A percentile compares a stretch with the other conserved stretches of the same genome.
Evolutionary conservation across 2,888 invertebrate species (phyloP).

Genomic region (Tipula vernalis): DNA sequence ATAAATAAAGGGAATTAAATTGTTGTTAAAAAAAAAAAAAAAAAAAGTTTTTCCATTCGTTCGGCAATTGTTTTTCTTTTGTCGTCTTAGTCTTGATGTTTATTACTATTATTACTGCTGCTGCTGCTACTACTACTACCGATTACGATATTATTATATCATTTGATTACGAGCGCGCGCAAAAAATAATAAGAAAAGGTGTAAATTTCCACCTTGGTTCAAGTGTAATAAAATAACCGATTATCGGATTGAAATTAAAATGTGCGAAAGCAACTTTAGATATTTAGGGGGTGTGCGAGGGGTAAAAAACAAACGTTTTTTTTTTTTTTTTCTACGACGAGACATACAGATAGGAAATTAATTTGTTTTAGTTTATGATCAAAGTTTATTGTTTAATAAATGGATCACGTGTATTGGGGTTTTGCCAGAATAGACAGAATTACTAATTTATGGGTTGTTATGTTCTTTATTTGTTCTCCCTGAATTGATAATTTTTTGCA

Average conservation of each 20-base stretch:
- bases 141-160: background rate
- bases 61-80: background rate
- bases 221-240: background rate
- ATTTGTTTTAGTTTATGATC: conserved; percentile 9
- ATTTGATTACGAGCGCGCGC: background rate
- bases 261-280: background rate
- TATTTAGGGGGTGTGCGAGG: background rate
- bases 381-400: conserved; percentile 9
- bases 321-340: background rate
- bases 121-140: background rate
- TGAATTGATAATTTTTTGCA: background rate
- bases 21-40: background rate
- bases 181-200: background rate
- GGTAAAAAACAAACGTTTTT: background rate
- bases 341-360: background rate
- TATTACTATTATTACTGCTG: background rate
- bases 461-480: background rate
- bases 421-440: background rate
- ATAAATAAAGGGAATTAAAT: background rate
- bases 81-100: background rate
- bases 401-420: conserved; percentile 6
- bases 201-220: background rate
- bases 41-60: background rate
- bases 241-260: conserved; percentile 5
- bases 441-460: background rate